Base-by-base conservation (phyloP, 2,113 vertebrate genomes). In the Plectropomus leopardus region DNA sequence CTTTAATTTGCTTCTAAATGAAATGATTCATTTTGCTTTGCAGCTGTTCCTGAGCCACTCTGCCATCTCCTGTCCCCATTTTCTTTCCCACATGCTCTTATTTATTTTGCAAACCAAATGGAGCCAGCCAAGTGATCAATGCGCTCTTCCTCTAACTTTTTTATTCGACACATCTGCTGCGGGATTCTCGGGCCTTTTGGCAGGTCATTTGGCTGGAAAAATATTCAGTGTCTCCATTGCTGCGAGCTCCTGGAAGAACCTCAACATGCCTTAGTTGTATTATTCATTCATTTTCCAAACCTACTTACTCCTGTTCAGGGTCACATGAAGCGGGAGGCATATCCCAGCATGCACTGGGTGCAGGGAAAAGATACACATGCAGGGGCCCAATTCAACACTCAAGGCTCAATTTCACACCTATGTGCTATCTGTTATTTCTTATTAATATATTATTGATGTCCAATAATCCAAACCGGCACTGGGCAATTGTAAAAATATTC, bases 71-170 rank as follows among this genome's bases (percentile, higher is more conserved):
- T 44, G 42, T 30, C 55, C 64, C 28, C 19, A 24, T 83, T 72
- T 76, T 58, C 6, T 24, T 15, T 5, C 23, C 63, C 30, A 32
- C 60, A 36, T 67, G 65, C 36, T 47, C 44, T 34, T 58, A 70
- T 85, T 73, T 83, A 73, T 71, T 89, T 78, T 83, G 61, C 72
- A 78, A 86, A 81, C 40, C 76, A 86, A 82, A 89, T 24, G 9
- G 55, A 69, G 47, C 34, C 42, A 44, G 59, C 81, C 76, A 77
- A 88, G 76, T 82, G 79, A 89, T 86, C 78, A 71, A 74, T 85
- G 34, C 55, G 4, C 63, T 61, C 34, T 45, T 69, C 64, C 32
- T 86, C 55, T 69, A 76, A 81, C 84, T 76, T 86, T 57, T 84
- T 68, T 87, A 79, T 82, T 59, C 60, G 34, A 61, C 73, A 66